phyloP scores from a whole-genome alignment of 2,888 invertebrate species.

The Heliconius ethilla region DNA sequence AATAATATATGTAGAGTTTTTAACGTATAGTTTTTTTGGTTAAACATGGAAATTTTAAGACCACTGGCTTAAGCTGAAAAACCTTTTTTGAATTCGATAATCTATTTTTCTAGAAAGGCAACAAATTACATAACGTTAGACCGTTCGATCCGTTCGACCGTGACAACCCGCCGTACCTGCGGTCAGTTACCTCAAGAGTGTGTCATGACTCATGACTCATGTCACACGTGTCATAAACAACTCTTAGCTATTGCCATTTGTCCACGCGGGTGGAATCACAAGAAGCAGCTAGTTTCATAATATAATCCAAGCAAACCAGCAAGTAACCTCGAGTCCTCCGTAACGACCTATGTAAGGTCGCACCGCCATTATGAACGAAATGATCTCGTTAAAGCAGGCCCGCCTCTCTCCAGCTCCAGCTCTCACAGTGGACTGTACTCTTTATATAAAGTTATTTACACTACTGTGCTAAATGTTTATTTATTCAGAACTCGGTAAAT shows the following conservation, averaged over 20 bases:
- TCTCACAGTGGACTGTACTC: not conserved
- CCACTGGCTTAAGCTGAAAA: no score
- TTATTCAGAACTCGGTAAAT: conserved; percentile 21
- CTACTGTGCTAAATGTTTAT: conserved; percentile 22
- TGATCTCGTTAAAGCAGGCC: conserved; percentile 43
- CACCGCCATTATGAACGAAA: conserved; percentile 38
- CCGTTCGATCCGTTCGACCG: no score
- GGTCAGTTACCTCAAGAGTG: no score
- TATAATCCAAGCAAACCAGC: conserved; percentile 7
- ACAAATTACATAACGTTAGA: no score
- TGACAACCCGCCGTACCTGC: no score
- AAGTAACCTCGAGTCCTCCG: conserved; percentile 11
- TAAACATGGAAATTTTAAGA: no score
- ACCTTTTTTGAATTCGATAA: no score
- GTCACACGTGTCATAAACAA: no score
- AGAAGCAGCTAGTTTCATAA: not conserved
- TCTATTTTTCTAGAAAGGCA: no score
- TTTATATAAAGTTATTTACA: not conserved
- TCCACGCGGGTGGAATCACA: not conserved
- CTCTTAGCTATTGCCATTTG: not conserved
- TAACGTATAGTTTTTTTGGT: no score
- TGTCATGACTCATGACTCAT: no score
- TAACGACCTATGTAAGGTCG: conserved; percentile 34
- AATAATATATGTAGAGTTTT: no score
- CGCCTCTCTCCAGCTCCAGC: conserved; percentile 36